Evolutionary conservation across 2,113 vertebrate species (phyloP).

Genomic region (Cygnus atratus): DNA sequence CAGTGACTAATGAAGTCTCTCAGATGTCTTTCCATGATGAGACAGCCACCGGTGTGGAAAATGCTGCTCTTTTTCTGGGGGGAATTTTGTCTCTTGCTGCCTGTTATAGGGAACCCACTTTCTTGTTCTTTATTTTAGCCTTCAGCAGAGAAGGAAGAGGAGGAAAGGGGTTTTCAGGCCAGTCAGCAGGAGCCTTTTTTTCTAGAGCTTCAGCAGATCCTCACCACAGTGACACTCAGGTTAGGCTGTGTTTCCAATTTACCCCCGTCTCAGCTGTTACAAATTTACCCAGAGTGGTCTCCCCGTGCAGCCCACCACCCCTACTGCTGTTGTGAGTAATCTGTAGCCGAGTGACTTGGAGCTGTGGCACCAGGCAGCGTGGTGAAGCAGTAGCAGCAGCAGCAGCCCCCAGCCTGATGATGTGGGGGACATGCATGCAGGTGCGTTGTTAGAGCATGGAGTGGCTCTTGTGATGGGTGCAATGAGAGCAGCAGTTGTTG

Average conservation of each 20-base stretch:
- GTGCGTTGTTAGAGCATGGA: not conserved
- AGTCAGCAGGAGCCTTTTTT: not conserved
- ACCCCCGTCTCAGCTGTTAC: not conserved
- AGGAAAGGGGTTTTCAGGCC: not conserved
- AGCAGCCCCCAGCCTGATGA: not conserved
- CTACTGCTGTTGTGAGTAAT: not conserved
- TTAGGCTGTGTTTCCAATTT: not conserved
- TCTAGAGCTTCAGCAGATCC: not conserved
- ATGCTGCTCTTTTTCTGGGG: conserved; percentile 32
- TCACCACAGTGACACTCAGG: not conserved
- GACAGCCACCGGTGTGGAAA: conserved; percentile 50
- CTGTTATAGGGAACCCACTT: conserved; percentile 3
- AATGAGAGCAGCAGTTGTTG: not conserved
- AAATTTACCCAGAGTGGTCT: not conserved
- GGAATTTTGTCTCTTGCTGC: conserved; percentile 37
- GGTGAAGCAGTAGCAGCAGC: not conserved
- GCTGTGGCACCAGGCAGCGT: not conserved
- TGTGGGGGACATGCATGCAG: not conserved
- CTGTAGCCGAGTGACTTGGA: not conserved
- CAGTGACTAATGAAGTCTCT: conserved; percentile 60
- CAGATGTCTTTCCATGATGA: conserved; percentile 57
- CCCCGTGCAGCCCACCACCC: not conserved
- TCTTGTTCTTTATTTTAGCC: conserved; percentile 49
- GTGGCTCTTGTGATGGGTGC: not conserved
- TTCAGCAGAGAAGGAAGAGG: not conserved